Base-by-base conservation (phyloP, 2,888 invertebrate species). In the Tipula lateralis region DNA sequence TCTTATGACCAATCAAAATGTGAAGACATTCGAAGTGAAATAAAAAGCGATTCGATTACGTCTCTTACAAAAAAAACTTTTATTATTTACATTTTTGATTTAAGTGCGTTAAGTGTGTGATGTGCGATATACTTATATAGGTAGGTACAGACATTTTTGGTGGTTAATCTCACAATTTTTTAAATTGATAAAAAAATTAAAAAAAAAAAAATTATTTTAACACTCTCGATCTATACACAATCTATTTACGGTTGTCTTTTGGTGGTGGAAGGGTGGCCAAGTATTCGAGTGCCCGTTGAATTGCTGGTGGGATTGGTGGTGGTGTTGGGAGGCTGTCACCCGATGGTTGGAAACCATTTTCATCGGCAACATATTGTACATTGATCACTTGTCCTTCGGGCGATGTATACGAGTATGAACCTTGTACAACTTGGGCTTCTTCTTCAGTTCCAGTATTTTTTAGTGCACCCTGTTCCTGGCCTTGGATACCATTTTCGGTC, bases 301-400 rank as follows among this genome's bases (percentile, higher is more conserved):
- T 95, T 84, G 92, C 93, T 85, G 91, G 92, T 84, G 95, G 95
- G 86, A 94, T 93, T 85, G 94, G 94, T 66, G 94, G 94, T 34
- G 94, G 91, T 81, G 90, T 90, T 86, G 90, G 90, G 84, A 90
- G 85, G 87, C 89, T 89, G 87, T 89, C 90, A 80, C 90, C 90
- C 85, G 88, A 91, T 7, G 94, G 93, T 88, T 93, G 93, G 91
- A 91, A 94, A 84, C 94, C 94, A 86, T 94, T 94, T 88, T 94
- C 94, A 87, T 94, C 93, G 84, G 94, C 94, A 50, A 92, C 89
- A 89, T 94, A 95, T 0, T 91, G 90, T 85, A 94, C 87, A 86
- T 92, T 91, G 87, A 93, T 92, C 85, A 89, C 90, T 85, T 90
- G 89, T 34, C 94, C 94, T n/a, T 94, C 93, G 0, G 94, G 93